A percentile compares a stretch with the other conserved stretches of the same genome.
Conservation (phyloP, 2,888 invertebrate genomes). For the Sinentomon sp. region DNA sequence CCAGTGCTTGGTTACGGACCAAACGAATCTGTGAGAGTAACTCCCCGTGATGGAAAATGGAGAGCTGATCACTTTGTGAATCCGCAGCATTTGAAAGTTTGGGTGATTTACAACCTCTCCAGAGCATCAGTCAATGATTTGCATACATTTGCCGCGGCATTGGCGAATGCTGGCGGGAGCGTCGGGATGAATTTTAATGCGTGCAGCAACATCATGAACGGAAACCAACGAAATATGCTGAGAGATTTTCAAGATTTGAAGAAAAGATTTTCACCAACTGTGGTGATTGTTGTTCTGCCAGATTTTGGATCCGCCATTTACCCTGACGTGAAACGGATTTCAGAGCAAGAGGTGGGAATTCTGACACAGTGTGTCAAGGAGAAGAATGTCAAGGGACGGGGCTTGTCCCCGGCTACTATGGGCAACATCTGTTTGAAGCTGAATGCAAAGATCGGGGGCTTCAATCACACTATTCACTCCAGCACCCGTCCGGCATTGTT, state of each 20-base stretch:
- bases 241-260: too few relatives aligned
- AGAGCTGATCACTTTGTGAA: too few relatives aligned
- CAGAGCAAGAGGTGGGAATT: constrained; percentile 16
- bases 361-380: constrained; percentile 21
- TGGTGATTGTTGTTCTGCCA: constrained; percentile 7
- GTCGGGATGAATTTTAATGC: too few relatives aligned
- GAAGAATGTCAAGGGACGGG: constrained; percentile 12
- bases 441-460: constrained; percentile 22
- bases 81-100: too few relatives aligned
- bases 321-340: constrained; percentile 9
- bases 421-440: constrained; percentile 20
- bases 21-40: neutral
- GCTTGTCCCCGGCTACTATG: constrained; percentile 16
- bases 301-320: constrained; percentile 5
- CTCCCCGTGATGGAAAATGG: too few relatives aligned
- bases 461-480: constrained; percentile 16
- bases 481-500: constrained; percentile 19
- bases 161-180: too few relatives aligned
- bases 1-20: constrained; percentile 7
- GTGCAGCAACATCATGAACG: too few relatives aligned
- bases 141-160: too few relatives aligned
- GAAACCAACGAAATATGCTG: too few relatives aligned
- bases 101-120: too few relatives aligned
- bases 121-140: too few relatives aligned
- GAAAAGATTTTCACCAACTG: too few relatives aligned